phyloP scores from a whole-genome alignment of 2,888 invertebrate genomes.

The Baronia brevicornis region DNA sequence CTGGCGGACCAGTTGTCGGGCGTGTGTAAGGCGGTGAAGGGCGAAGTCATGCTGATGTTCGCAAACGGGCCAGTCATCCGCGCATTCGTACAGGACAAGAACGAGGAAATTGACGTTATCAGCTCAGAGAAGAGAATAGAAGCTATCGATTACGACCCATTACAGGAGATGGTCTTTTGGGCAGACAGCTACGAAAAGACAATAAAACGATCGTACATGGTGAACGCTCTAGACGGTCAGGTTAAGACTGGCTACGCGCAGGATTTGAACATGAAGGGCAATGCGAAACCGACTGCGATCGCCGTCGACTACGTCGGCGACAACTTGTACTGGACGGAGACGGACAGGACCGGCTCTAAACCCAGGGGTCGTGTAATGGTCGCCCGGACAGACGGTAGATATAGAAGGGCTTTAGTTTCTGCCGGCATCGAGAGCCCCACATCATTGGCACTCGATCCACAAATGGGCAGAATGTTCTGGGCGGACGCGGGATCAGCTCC shows the following conservation, averaged over 20 bases:
- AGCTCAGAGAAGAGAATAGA: conserved; percentile 91
- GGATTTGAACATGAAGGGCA: conserved; percentile 88
- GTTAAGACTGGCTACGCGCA: conserved; percentile 90
- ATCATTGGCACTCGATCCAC: conserved; percentile 91
- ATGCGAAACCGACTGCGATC: conserved; percentile 89
- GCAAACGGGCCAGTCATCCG: conserved; percentile 92
- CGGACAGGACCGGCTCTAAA: conserved; percentile 82
- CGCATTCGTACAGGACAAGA: conserved; percentile 79
- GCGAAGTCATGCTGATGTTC: conserved; percentile 81
- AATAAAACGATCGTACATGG: conserved; percentile 93
- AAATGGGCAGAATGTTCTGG: conserved; percentile 93
- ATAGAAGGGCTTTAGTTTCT: conserved; percentile 85
- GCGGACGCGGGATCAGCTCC: conserved; percentile 92
- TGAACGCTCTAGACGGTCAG: conserved; percentile 84
- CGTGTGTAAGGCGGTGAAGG: conserved; percentile 83
- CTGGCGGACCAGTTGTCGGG: conserved; percentile 86
- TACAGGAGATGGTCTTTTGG: conserved; percentile 93
- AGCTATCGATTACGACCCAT: conserved; percentile 92
- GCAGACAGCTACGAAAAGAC: conserved; percentile 93
- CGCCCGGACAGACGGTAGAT: conserved; percentile 91
- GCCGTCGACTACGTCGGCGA: conserved; percentile 96
- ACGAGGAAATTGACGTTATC: conserved; percentile 85
- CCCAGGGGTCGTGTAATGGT: conserved; percentile 90
- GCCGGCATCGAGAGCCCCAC: conserved; percentile 90
- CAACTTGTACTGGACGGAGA: conserved; percentile 96